Evolutionary conservation across 2,888 invertebrate genomes (phyloP).

Genomic region (Nysson spinosus): DNA sequence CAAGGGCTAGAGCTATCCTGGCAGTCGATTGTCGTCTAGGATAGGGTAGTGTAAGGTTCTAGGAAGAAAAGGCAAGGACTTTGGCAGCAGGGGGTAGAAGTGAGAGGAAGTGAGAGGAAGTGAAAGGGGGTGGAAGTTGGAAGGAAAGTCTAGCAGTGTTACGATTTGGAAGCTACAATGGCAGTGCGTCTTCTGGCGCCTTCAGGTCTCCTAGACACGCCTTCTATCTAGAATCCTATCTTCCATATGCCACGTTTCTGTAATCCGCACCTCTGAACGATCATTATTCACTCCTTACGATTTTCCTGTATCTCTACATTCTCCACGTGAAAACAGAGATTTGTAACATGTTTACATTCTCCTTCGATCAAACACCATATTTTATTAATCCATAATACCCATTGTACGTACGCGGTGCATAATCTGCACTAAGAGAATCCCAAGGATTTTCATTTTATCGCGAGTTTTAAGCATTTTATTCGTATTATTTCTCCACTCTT

Average conservation of each 20-base stretch:
- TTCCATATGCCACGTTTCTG: slow-evolving; percentile 69
- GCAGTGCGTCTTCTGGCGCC: slow-evolving; percentile 74
- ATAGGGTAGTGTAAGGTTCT: slow-evolving; percentile 21
- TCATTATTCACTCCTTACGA: slow-evolving; percentile 59
- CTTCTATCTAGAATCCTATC: slow-evolving; percentile 49
- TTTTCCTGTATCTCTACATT: slow-evolving; percentile 13
- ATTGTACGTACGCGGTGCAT: too few species aligned
- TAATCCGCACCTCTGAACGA: slow-evolving; percentile 67
- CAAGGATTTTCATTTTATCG: too few species aligned
- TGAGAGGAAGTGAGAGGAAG: slow-evolving; percentile 21
- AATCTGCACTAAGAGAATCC: too few species aligned
- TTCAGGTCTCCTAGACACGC: slow-evolving; percentile 69
- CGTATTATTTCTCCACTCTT: too few species aligned
- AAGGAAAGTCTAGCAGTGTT: slow-evolving; percentile 34
- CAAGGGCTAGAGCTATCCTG: slow-evolving; percentile 44
- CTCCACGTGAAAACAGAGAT: slow-evolving; percentile 36
- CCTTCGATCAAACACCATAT: not conserved
- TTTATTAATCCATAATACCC: too few species aligned
- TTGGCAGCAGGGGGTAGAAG: slow-evolving; percentile 26
- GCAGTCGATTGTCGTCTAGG: slow-evolving; percentile 44
- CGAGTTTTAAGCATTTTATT: too few species aligned
- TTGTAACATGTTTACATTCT: slow-evolving; percentile 34
- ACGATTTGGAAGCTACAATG: slow-evolving; percentile 63
- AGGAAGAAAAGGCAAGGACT: slow-evolving; percentile 19
- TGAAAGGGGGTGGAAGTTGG: slow-evolving; percentile 9